Conservation (phyloP, 2,888 invertebrate genomes). For the Drosophila paranaensis region DNA sequence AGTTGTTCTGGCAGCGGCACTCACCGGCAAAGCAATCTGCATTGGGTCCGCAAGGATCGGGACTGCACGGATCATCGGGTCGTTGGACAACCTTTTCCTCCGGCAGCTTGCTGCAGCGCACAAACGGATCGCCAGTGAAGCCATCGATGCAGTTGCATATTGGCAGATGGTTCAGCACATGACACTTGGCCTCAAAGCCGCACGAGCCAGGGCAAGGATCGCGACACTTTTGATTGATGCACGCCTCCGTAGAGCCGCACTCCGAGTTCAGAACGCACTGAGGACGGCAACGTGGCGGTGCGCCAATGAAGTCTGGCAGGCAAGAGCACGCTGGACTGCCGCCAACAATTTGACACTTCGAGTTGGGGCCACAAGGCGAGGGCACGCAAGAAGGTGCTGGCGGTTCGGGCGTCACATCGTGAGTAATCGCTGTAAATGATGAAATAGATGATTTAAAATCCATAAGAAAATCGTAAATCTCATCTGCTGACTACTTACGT, state of each 20-base stretch:
- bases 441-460: no score
- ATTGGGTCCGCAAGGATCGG: slow-evolving; percentile 94
- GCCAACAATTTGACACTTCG: slow-evolving; percentile 90
- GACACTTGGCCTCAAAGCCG: slow-evolving; percentile 90
- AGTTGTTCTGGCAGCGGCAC: slow-evolving; percentile 92
- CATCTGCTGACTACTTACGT: slow-evolving; percentile 86
- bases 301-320: slow-evolving; percentile 91
- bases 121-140: slow-evolving; percentile 87
- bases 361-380: slow-evolving; percentile 93
- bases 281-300: slow-evolving; percentile 91
- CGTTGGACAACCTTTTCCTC: slow-evolving; percentile 84
- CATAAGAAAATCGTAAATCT: no score
- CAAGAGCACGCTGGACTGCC: slow-evolving; percentile 92
- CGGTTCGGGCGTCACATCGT: slow-evolving; percentile 76
- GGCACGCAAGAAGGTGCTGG: slow-evolving; percentile 91
- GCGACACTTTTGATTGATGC: slow-evolving; percentile 91
- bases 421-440: slow-evolving; percentile 53
- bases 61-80: slow-evolving; percentile 90
- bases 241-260: slow-evolving; percentile 91
- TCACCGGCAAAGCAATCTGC: slow-evolving; percentile 92
- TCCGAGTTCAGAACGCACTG: slow-evolving; percentile 93
- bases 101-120: slow-evolving; percentile 88
- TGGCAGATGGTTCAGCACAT: slow-evolving; percentile 90
- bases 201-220: slow-evolving; percentile 94
- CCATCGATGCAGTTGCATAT: slow-evolving; percentile 90